These are phyloP conservation scores for Druon quercuslanigerum DNA, from an alignment of 1,140 invertebrate genomes.

Conservation along the genomic window DNA sequence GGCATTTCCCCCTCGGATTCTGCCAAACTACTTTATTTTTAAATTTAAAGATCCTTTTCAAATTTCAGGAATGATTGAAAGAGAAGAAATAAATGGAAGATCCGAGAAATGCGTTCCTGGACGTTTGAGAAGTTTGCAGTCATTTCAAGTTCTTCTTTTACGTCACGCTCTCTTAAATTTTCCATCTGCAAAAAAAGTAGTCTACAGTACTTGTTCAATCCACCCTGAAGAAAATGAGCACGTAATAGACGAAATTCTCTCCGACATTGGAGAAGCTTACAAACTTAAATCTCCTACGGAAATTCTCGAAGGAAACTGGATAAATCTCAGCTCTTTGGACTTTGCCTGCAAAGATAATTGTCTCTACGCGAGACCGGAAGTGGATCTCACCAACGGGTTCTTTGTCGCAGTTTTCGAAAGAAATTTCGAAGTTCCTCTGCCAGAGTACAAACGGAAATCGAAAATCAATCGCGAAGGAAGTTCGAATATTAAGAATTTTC, in stretches of 20 bases:
- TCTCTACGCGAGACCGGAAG: conserved; percentile 84
- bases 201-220: conserved; percentile 97
- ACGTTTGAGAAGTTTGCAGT: conserved; percentile 83
- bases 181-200: conserved; percentile 87
- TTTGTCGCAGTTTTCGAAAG: conserved; percentile 93
- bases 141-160: conserved; percentile 90
- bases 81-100: conserved; percentile 71
- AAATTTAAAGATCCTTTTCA: conserved; percentile 33
- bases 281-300: conserved; percentile 79
- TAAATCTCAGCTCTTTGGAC: conserved; percentile 80
- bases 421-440: conserved; percentile 62
- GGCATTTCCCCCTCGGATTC: not conserved
- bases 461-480: not conserved
- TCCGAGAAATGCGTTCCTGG: conserved; percentile 64
- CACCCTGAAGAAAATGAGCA: conserved; percentile 94
- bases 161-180: conserved; percentile 89
- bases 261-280: conserved; percentile 77
- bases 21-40: conserved; percentile 30
- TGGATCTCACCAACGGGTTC: conserved; percentile 93
- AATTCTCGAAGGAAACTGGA: conserved; percentile 80
- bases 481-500: not conserved
- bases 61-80: conserved; percentile 79
- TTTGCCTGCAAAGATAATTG: conserved; percentile 83
- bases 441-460: conserved; percentile 30
- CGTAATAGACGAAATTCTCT: conserved; percentile 84